Percentiles rank a stretch among this genome's conserved stretches.
Evolutionary conservation across 2,113 vertebrate species (phyloP).

Genomic region (Cnemophilus loriae): DNA sequence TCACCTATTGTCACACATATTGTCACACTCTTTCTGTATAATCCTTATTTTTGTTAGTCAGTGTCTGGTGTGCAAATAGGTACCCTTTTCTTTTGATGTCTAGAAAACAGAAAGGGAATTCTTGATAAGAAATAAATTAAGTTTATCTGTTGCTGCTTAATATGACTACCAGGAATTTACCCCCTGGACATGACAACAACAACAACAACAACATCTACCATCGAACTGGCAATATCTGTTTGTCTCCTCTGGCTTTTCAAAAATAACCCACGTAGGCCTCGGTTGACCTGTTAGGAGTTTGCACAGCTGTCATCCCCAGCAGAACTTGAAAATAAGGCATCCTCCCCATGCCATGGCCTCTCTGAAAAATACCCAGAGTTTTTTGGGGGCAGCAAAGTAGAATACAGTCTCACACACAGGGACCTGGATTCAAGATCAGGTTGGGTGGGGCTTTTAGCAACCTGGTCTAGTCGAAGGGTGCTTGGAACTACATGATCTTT

Average conservation of each 20-base stretch:
- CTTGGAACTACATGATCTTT: background rate
- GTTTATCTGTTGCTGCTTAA: background rate
- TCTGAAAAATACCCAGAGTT: background rate
- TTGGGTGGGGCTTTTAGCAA: background rate
- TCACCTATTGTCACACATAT: background rate
- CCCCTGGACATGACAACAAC: background rate
- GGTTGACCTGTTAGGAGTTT: background rate
- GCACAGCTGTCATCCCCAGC: background rate
- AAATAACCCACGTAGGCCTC: background rate
- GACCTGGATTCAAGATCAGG: background rate
- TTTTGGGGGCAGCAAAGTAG: background rate
- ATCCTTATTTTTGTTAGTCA: background rate
- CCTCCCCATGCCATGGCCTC: background rate
- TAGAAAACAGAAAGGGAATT: background rate
- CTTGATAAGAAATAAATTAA: background rate
- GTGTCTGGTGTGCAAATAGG: background rate
- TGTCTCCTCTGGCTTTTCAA: background rate
- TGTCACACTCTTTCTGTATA: background rate
- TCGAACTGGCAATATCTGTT: background rate
- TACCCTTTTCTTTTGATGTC: background rate
- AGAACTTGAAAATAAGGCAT: background rate
- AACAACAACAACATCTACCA: background rate
- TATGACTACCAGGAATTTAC: background rate
- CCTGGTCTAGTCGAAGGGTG: background rate
- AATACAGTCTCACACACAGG: background rate